Evolutionary conservation across 2,113 vertebrate species (phyloP), one percentile per base, ranked within the genome.

Genomic region (Tyto alba): DNA sequence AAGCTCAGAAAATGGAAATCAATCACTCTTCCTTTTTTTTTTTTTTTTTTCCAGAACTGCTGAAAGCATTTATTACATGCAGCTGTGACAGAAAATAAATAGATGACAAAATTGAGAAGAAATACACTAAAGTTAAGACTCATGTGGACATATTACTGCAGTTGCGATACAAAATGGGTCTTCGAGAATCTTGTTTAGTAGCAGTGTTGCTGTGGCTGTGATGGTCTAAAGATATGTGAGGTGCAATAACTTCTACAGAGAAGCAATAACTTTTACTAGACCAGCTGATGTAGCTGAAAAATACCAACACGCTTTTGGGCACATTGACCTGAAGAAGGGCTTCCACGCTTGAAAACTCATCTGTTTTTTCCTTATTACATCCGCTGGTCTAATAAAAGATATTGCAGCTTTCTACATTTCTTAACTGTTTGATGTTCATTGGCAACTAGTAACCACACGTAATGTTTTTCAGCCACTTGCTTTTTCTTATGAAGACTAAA

Each of bases 31-130:
- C 50, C 36, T 17, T 66, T 75, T 91, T n/a, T n/a, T n/a, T n/a
- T n/a, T n/a, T n/a, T 83, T 62, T 76, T 88, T 66, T 26, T 1
- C 72, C 47, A 90, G 89, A 96, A 89, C 23, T 62, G 84, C 62
- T 91, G 68, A 76, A 96, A 93, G 82, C 91, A 95, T 95, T 86
- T 94, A 96, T 89, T 95, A 87, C 84, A 88, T 66, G 91, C 82
- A 93, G 84, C 82, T 93, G 90, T 95, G 84, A 93, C 87, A 94
- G 85, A 95, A 95, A 97, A 97, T 91, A 95, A 93, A 95, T 93
- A 91, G 91, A 89, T 79, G 48, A 87, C 80, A 92, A 96, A 93
- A 94, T 9, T 76, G 85, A 93, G 82, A 89, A 93, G 92, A 94
- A 95, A 86, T 87, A 85, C 62, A 85, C 63, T 80, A 64, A 93